Percentiles rank a stretch among this genome's conserved stretches.
Conservation (phyloP, 2,113 vertebrate genomes). For the Chrysemys picta region DNA sequence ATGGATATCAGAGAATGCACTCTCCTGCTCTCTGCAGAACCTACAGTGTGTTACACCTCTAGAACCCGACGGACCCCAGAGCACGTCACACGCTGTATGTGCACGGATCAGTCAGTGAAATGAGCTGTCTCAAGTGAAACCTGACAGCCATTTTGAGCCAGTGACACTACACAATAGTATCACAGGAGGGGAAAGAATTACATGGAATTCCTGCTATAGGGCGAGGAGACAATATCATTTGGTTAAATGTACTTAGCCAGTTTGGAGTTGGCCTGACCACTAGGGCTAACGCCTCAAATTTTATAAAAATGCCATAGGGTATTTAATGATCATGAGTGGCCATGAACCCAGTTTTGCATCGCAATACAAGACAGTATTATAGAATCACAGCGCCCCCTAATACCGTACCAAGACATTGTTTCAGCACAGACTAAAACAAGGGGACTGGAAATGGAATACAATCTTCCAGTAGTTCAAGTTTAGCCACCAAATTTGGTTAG, state of each 20-base stretch:
- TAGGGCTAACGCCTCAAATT: neutral
- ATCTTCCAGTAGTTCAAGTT: neutral
- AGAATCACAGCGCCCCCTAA: neutral
- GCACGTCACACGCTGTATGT: neutral
- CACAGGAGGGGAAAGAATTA: neutral
- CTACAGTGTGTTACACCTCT: neutral
- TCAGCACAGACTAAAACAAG: neutral
- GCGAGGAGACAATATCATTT: neutral
- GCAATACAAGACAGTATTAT: neutral
- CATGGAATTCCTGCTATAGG: neutral
- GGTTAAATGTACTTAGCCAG: constrained; percentile 1
- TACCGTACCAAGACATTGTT: neutral
- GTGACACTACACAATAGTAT: neutral
- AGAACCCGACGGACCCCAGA: neutral
- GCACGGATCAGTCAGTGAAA: neutral
- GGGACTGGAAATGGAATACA: neutral
- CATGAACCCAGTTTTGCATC: neutral
- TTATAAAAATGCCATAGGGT: neutral
- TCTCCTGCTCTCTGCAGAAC: neutral
- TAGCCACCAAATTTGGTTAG: neutral
- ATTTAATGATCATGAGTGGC: neutral
- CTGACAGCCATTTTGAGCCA: neutral
- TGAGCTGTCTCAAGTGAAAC: neutral
- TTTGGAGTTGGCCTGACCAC: neutral
- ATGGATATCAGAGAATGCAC: neutral